A percentile compares a stretch with the other conserved stretches of the same genome.
Evolutionary conservation across 2,888 invertebrate species (phyloP).

Genomic region (Himalopsyche kuldschensis): DNA sequence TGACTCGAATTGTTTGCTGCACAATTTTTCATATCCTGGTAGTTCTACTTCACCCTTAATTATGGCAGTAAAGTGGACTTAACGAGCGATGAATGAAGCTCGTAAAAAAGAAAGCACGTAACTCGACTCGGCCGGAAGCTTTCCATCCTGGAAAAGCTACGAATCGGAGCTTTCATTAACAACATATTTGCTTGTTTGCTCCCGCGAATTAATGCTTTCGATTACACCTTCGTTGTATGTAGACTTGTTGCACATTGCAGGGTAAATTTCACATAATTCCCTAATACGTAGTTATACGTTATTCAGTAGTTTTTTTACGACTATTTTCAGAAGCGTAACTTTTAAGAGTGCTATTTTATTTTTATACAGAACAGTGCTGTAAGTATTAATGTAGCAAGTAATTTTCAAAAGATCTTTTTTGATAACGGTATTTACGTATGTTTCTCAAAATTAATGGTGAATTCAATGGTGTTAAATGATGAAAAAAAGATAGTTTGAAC

Average conservation of each 20-base stretch:
- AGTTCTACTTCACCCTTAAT: slow-evolving; percentile 21
- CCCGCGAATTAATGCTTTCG: slow-evolving; percentile 14
- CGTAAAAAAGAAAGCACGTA: slow-evolving; percentile 34
- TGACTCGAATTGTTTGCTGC: neutral
- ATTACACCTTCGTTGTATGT: slow-evolving; percentile 20
- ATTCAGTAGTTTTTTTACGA: neutral
- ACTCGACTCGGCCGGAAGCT: slow-evolving; percentile 9
- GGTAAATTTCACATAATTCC: neutral
- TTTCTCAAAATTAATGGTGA: too few species aligned
- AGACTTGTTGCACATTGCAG: slow-evolving; percentile 28
- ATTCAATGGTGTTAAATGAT: too few species aligned
- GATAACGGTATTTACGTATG: too few species aligned
- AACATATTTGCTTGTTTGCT: slow-evolving; percentile 21
- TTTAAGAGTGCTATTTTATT: neutral
- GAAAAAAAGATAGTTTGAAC: too few species aligned
- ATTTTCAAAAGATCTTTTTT: too few species aligned
- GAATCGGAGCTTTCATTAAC: slow-evolving; percentile 31
- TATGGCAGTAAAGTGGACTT: slow-evolving; percentile 39
- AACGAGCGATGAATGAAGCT: slow-evolving; percentile 36
- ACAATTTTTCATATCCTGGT: neutral
- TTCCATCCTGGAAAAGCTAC: neutral
- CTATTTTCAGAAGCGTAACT: neutral
- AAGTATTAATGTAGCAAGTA: too few species aligned
- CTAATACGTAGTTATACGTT: neutral
- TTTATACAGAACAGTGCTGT: neutral